Evolutionary conservation across 2,113 vertebrate genomes (phyloP), one percentile per base, ranked within the genome.

Genomic region (Mystacornis crossleyi): DNA sequence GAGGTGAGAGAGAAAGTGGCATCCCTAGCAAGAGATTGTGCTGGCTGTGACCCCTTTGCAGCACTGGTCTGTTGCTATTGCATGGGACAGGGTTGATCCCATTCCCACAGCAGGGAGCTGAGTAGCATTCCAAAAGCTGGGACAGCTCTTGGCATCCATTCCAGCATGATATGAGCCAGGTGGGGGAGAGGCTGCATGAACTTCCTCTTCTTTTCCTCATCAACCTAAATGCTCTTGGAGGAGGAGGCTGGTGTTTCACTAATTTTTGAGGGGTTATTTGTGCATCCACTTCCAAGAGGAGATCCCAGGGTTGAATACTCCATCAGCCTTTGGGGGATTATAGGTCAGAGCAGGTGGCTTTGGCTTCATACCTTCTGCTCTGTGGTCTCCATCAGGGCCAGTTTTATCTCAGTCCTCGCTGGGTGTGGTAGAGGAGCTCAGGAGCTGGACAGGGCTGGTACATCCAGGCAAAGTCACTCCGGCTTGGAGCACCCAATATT

Each of bases 381-480:
- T 2, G 0, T 43, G 64, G 18, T 48, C 25, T 55, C 33, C 48
- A 20, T 4, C n/a, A 18, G 23, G n/a, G 40, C 9, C 23, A 20
- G 8, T 31, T 74, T 57, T 13, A 33, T 25, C 51, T 42, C 10
- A 3, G 13, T 6, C 34, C 31, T 75, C 1, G 0, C 1, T 1
- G 1, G 67, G 5, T 36, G 28, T 33, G 16, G 8, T n/a, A 34
- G 31, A 43, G 86, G 16, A 43, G 28, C 4, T 10, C 24, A 14
- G 62, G 25, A 60, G 6, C 40, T 60, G 1, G 0, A n/a, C 2
- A 1, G 28, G 6, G 1, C 45, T 29, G 45, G 14, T 5, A 40
- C 13, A 6, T 13, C 43, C 15, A 57, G 24, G 20, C 29, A 43
- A 77, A 64, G 14, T 20, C 55, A 7, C 33, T 47, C 26, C 2